phyloP scores from a whole-genome alignment of 2,888 invertebrate species.

The Hypselothyrea guttata region DNA sequence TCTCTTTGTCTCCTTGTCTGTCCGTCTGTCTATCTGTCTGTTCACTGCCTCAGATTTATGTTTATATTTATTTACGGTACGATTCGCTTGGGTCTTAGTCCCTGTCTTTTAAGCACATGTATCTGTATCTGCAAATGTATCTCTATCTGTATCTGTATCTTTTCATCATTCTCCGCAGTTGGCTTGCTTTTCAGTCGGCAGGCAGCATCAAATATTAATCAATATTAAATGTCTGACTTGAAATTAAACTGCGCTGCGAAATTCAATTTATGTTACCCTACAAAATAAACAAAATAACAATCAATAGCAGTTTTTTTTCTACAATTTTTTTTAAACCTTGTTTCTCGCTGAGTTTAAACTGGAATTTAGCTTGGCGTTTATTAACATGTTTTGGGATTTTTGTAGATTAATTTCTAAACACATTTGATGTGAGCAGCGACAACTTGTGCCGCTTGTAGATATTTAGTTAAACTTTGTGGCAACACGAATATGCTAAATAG shows the following conservation, averaged over 20 bases:
- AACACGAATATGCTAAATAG: not conserved
- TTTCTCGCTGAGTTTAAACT: constrained; percentile 2
- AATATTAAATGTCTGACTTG: constrained; percentile 64
- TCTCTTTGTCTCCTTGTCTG: not conserved
- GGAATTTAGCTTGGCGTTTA: constrained; percentile 4
- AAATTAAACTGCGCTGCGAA: constrained; percentile 51
- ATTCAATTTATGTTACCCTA: constrained; percentile 48
- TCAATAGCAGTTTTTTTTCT: too few relatives aligned
- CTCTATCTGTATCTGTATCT: constrained; percentile 44
- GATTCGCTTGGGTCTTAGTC: constrained; percentile 38
- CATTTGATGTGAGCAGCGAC: constrained; percentile 4
- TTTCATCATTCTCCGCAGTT: constrained; percentile 47
- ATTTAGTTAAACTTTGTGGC: not conserved
- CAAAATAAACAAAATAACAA: too few relatives aligned
- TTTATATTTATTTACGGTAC: constrained; percentile 74
- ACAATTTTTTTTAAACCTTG: constrained; percentile 30
- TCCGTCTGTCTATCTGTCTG: constrained; percentile 3
- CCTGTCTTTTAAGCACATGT: constrained; percentile 23
- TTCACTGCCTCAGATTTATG: constrained; percentile 62
- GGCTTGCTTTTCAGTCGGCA: constrained; percentile 58
- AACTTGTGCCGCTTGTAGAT: constrained; percentile 1
- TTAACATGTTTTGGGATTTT: not conserved
- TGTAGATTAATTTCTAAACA: constrained; percentile 7
- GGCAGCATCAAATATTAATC: constrained; percentile 54
- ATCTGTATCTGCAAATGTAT: constrained; percentile 18